A percentile compares a stretch with the other conserved stretches of the same genome.
Conservation (phyloP, 1,140 invertebrate genomes). For the Kradibia gibbosae region DNA sequence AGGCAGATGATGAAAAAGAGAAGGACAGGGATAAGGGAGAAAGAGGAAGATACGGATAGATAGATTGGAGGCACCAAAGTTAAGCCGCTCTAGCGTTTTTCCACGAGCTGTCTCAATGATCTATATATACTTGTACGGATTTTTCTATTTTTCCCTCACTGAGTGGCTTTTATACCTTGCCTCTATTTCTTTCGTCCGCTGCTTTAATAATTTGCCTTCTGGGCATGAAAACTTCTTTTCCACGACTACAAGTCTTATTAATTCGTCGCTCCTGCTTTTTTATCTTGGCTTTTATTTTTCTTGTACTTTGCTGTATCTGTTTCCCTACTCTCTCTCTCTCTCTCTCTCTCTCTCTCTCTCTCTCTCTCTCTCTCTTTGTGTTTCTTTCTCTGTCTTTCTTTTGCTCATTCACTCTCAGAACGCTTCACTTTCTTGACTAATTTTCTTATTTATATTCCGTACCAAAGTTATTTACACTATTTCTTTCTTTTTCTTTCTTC, state of each 20-base stretch:
- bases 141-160: conserved; percentile 24
- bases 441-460: conserved; percentile 50
- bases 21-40: too few species aligned
- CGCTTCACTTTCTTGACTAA: conserved; percentile 12
- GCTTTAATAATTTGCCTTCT: conserved; percentile 50
- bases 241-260: conserved; percentile 37
- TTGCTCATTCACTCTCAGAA: background rate
- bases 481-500: background rate
- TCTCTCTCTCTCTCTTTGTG: conserved; percentile 14
- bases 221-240: conserved; percentile 52
- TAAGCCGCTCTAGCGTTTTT: conserved; percentile 40
- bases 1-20: background rate
- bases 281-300: background rate
- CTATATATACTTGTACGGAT: background rate
- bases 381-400: conserved; percentile 27
- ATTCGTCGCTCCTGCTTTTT: conserved; percentile 50
- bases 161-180: conserved; percentile 46
- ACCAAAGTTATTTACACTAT: conserved; percentile 52
- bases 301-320: background rate
- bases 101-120: background rate
- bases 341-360: conserved; percentile 10
- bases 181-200: conserved; percentile 11
- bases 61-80: background rate
- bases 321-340: conserved; percentile 10
- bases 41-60: background rate